Evolutionary conservation across 2,888 invertebrate species (phyloP).

Genomic region (Nephrotoma flavescens): DNA sequence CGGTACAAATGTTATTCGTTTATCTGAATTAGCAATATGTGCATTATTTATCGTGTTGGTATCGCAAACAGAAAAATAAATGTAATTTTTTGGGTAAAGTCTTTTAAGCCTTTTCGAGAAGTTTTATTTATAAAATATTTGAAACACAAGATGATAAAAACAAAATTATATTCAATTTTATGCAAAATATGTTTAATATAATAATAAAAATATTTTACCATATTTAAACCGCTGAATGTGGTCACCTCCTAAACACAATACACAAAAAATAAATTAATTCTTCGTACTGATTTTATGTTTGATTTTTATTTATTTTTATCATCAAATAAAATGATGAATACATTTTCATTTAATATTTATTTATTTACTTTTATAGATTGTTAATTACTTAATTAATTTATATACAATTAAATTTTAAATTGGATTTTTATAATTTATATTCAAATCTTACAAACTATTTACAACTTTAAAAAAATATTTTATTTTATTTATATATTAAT

Average conservation of each 20-base stretch:
- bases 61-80: too few species aligned
- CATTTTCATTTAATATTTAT: not conserved
- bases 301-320: not conserved
- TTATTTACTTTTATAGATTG: not conserved
- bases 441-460: not conserved
- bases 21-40: too few species aligned
- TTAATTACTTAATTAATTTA: not conserved
- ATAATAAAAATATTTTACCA: not conserved
- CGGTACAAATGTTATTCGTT: too few species aligned
- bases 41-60: too few species aligned
- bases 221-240: not conserved
- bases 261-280: not conserved
- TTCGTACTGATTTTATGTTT: not conserved
- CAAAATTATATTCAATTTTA: too few species aligned
- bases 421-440: not conserved
- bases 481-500: not conserved
- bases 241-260: not conserved
- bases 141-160: too few species aligned
- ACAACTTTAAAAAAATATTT: not conserved
- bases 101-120: too few species aligned
- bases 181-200: too few species aligned
- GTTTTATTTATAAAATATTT: too few species aligned
- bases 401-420: not conserved
- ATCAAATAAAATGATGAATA: not conserved
- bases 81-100: too few species aligned